Evolutionary conservation across 2,888 invertebrate genomes (phyloP).

Genomic region (Athrips mouffetella): DNA sequence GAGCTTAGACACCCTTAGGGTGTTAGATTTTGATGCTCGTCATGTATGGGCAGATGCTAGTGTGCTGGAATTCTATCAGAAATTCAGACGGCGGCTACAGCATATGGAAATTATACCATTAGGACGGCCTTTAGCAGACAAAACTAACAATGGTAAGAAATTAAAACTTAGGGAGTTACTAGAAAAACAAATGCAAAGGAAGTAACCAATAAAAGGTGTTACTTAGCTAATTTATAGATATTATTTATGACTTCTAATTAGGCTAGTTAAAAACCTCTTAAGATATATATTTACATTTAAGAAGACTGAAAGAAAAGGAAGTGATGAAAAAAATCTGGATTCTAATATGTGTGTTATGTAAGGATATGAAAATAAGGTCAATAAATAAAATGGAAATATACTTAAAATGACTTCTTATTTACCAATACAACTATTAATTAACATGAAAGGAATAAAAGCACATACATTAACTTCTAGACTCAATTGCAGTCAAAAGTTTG

Average conservation of each 20-base stretch:
- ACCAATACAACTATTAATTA: not conserved
- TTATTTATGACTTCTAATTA: not conserved
- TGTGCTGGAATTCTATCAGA: constrained; percentile 90
- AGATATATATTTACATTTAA: not conserved
- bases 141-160: constrained; percentile 62
- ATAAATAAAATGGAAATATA: not conserved
- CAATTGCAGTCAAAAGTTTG: constrained; percentile 65
- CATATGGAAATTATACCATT: constrained; percentile 82
- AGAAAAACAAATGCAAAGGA: constrained; percentile 56
- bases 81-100: constrained; percentile 81
- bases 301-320: not conserved
- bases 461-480: constrained; percentile 44
- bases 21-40: constrained; percentile 90
- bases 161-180: constrained; percentile 62
- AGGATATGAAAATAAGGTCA: not conserved
- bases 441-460: not conserved
- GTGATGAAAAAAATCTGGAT: not conserved
- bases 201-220: constrained; percentile 29
- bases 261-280: too few species aligned
- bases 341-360: not conserved
- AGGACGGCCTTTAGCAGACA: constrained; percentile 67
- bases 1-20: constrained; percentile 89
- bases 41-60: constrained; percentile 94
- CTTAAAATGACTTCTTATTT: not conserved
- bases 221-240: constrained; percentile 8